Evolutionary conservation across 2,888 invertebrate genomes (phyloP).

Genomic region (Pristionchus exspectatus): DNA sequence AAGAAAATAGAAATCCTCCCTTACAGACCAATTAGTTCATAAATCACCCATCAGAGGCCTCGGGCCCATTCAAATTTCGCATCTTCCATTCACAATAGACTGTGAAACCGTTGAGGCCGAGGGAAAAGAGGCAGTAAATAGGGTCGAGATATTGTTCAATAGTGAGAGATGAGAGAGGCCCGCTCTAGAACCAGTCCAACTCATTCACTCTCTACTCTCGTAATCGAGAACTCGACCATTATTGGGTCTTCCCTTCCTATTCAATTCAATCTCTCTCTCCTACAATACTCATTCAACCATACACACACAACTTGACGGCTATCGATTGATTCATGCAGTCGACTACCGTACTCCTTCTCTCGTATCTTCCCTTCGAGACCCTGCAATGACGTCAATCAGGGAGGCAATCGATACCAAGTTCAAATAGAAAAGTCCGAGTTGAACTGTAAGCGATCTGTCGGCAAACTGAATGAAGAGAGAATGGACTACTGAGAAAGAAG

Average conservation of each 20-base stretch:
- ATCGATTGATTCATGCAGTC: not conserved
- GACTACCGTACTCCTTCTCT: not conserved
- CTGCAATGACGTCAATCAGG: not conserved
- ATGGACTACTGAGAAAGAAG: constrained; percentile 34
- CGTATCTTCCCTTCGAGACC: not conserved
- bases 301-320: not conserved
- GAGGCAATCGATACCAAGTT: constrained; percentile 22
- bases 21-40: not conserved
- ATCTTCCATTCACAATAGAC: not conserved
- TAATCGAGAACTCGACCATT: constrained; percentile 37
- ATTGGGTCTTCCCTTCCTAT: constrained; percentile 36
- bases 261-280: constrained; percentile 21
- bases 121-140: not conserved
- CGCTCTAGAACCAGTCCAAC: constrained; percentile 42
- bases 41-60: not conserved
- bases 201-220: constrained; percentile 5
- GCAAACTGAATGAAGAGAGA: constrained; percentile 30
- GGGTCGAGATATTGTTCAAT: not conserved
- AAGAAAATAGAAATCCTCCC: not conserved
- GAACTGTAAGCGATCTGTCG: constrained; percentile 35
- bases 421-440: constrained; percentile 29
- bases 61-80: not conserved
- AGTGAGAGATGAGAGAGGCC: not conserved
- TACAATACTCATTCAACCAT: constrained; percentile 25
- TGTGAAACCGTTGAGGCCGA: not conserved